These are phyloP conservation scores for Labroides dimidiatus DNA, from an alignment of 2,797 vertebrate species.

Conservation along the genomic window DNA sequence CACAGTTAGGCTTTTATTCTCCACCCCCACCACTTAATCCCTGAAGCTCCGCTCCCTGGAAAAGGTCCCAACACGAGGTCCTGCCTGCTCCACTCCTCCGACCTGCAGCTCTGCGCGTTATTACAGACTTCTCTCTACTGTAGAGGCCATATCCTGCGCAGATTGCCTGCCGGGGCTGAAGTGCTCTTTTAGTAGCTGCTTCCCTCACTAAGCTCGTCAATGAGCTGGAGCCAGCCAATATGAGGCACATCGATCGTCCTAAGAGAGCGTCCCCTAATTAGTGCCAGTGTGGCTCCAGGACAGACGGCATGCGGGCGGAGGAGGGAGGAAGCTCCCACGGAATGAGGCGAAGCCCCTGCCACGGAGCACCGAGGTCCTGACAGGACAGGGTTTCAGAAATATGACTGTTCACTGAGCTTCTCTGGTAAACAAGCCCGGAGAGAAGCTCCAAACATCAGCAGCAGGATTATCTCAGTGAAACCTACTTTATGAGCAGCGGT, in stretches of 20 bases:
- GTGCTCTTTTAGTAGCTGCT: conserved; percentile 58
- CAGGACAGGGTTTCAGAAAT: not conserved
- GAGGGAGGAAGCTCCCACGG: not conserved
- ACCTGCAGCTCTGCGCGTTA: conserved; percentile 25
- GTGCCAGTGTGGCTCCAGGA: conserved; percentile 68
- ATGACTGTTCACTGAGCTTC: not conserved
- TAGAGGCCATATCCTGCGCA: conserved; percentile 19
- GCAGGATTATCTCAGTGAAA: conserved; percentile 59
- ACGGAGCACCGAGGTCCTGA: not conserved
- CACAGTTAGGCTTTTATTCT: conserved; percentile 60
- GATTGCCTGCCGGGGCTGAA: conserved; percentile 50
- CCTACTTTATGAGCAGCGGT: conserved; percentile 43
- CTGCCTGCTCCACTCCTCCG: conserved; percentile 1
- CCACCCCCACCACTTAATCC: conserved; percentile 45
- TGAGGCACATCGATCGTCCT: conserved; percentile 76
- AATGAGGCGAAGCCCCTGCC: not conserved
- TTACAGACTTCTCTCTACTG: conserved; percentile 8
- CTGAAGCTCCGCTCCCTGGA: conserved; percentile 20
- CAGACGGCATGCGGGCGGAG: conserved; percentile 34
- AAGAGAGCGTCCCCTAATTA: conserved; percentile 76
- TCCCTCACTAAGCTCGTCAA: conserved; percentile 73
- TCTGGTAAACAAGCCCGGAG: conserved; percentile 7
- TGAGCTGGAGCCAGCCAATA: conserved; percentile 77
- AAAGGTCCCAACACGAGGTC: conserved; percentile 57
- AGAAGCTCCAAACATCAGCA: conserved; percentile 18